phyloP scores from a whole-genome alignment of 1,140 invertebrate genomes.

The Zaprionus inermis region DNA sequence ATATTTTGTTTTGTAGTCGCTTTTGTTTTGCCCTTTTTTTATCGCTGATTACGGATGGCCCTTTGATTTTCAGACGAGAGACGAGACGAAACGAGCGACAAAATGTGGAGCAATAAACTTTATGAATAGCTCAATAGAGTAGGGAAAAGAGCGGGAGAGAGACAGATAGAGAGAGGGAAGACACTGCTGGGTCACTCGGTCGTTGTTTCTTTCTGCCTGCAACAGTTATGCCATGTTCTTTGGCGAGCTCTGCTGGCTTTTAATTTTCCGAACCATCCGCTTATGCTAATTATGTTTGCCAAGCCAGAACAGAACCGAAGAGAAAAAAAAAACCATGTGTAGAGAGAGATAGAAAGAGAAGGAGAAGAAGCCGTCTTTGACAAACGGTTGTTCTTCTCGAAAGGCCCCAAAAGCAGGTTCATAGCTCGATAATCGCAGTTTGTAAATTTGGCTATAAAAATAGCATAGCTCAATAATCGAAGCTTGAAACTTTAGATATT shows the following conservation, averaged over 20 bases:
- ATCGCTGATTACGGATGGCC: conserved; percentile 51
- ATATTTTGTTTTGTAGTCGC: conserved; percentile 11
- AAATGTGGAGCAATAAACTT: conserved; percentile 74
- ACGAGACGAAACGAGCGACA: neutral
- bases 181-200: neutral
- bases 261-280: conserved; percentile 50
- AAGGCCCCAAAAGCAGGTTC: neutral
- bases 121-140: conserved; percentile 44
- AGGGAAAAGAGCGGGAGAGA: neutral
- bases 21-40: conserved; percentile 17
- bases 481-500: neutral
- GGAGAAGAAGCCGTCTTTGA: neutral
- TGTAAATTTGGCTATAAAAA: neutral
- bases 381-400: neutral
- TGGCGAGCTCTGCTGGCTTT: conserved; percentile 5
- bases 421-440: neutral
- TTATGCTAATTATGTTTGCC: conserved; percentile 68
- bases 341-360: neutral
- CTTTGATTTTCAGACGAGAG: conserved; percentile 37
- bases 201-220: neutral
- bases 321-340: neutral
- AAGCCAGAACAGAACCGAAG: conserved; percentile 29
- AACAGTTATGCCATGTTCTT: conserved; percentile 18
- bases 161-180: neutral
- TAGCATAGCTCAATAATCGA: neutral